A percentile compares a stretch with the other conserved stretches of the same genome.
Conservation (phyloP, 2,113 vertebrate genomes). For the Takifugu flavidus region DNA sequence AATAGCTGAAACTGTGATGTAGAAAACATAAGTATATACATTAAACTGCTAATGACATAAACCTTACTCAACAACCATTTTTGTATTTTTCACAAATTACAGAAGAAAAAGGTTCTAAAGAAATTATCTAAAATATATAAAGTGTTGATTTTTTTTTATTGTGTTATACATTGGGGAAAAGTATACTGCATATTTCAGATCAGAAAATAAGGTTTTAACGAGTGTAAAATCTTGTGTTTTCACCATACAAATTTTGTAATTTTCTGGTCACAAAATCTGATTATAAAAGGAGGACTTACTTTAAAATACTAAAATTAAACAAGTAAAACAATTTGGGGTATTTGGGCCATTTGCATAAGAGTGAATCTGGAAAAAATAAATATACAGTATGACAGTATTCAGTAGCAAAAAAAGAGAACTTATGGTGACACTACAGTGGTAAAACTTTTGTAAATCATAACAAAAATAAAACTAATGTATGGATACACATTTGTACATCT, state of each 20-base stretch:
- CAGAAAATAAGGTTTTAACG: too few species aligned
- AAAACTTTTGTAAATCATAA: slow-evolving; percentile 4
- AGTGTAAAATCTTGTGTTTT: too few species aligned
- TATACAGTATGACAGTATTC: not conserved
- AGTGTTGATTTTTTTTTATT: too few species aligned
- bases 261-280: not conserved
- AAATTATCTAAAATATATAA: too few species aligned
- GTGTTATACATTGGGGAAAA: not conserved
- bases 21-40: too few species aligned
- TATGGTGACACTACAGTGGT: not conserved
- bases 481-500: slow-evolving; percentile 8
- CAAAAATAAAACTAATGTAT: slow-evolving; percentile 2
- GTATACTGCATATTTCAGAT: not conserved
- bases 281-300: not conserved
- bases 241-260: not conserved
- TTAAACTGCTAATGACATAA: too few species aligned
- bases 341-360: not conserved
- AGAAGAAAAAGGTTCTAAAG: too few species aligned
- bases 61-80: too few species aligned
- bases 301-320: not conserved
- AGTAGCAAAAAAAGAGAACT: not conserved
- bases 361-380: not conserved
- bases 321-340: not conserved
- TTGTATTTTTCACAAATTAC: too few species aligned
- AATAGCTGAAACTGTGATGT: too few species aligned